Evolutionary conservation across 2,888 invertebrate species (phyloP), one percentile per base, ranked within the genome.

Genomic region (Thymelicus lineola): DNA sequence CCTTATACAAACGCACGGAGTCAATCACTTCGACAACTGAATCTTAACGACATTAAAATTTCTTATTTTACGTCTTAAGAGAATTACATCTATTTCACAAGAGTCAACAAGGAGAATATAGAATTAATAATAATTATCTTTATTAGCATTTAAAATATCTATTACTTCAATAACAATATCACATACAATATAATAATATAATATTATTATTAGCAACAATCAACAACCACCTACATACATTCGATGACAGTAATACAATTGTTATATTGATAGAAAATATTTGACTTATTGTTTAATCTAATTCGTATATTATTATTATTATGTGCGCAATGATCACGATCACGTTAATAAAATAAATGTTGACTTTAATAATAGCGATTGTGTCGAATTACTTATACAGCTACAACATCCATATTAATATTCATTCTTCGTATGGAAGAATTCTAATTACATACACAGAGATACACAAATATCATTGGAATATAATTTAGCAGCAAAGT

Each of bases 101-200:
- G 87, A 90, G 89, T 92, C 88, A 92, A 93, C 92, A 91, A 89
- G 92, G 82, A 87, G 87, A 86, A 85, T 91, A 89, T 87, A 89
- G 82, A 86, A 86, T 85, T 84, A 83, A 80, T 81, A 80, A 84
- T 81, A 83, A 81, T 81, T 76, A 70, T 70, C 63, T 64, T 70
- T 64, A 76, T 83, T 89, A 91, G 86, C 89, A 80, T 83, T 88
- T 90, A 87, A 88, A 88, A 90, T 90, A 90, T 91, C 88, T 90
- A 89, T 90, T 83, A 90, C 82, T 90, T 85, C 87, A 89, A 90
- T 92, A 93, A 92, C 93, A 92, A 91, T 93, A 93, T 93, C 93
- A 93, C 93, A 91, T 93, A 91, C 84, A 89, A 82, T 86, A 88
- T 88, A 88, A 86, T 90, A 86, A 86, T 87, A 86, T 84, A 85